Evolutionary conservation across 92 coral and sea anemone genomes (phyloP), one percentile per base, ranked within the genome.

Genomic region (Palythoa caribaeorum): DNA sequence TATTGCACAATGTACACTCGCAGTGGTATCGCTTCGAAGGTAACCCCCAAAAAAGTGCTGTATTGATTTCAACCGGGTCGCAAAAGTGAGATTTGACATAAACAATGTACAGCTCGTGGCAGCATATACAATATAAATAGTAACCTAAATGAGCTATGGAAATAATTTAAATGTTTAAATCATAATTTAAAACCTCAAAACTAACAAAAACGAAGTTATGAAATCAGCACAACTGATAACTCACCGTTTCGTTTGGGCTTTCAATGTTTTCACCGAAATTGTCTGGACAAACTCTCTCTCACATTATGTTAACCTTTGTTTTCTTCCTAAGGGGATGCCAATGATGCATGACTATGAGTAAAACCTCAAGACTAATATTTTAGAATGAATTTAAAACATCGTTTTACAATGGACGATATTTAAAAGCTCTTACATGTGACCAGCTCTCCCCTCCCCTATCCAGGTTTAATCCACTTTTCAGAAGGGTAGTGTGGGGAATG

Each of bases 301-400:
- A 60, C 83, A 57, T 13, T 60, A 57, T 36, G 13, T 36, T 28
- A 48, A 36, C 15, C 50, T 54, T 37, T 57, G 35, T 39, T 73
- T 12, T 15, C 53, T 38, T 73, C 78, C 78, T 19, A 37, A 78
- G 71, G 69, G 51, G 50, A 6, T 78, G 55, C 55, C 83, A 78
- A 50, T 78, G 71, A 78, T 78, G 70, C 83, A 78, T 78, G 83
- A 78, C 83, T 15, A n/a, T 78, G 38, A 19, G 7, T 53, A 44
- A 78, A 78, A 78, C 83, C 71, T 78, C 83, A 78, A 39, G 69
- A 20, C 37, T 44, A 78, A 78, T 78, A 78, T 36, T 36, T 57
- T 55, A 5, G 50, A 44, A 44, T 44, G 50, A 44, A 44, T 44
- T 44, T 8, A 44, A 28, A 2, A 5, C 50, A 44, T 44, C 50